Base-by-base conservation (phyloP, 1,140 invertebrate genomes). In the Meloidogyne hapla region DNA sequence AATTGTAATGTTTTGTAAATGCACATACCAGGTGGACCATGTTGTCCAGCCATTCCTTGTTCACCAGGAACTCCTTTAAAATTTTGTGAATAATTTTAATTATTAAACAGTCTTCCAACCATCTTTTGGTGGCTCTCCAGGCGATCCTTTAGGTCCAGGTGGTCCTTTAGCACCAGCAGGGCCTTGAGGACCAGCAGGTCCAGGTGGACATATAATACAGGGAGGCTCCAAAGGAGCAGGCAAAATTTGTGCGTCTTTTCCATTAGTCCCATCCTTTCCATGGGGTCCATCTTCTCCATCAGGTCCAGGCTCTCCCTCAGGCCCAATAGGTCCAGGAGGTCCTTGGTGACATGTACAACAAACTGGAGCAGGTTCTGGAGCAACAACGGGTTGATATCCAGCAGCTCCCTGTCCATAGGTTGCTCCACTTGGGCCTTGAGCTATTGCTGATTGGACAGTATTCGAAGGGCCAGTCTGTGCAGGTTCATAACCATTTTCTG, bases 291-390 rank as follows among this genome's bases (percentile, higher is more conserved):
- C 82, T n/a, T 84, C 75, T 70, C 84, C 84, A 63, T 77, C 67
- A 13, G 80, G 56, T 23, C 83, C 84, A 21, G 73, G 68, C 21
- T 67, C 69, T 84, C 80, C 84, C 61, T 87, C 85, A 40, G 85
- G 83, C 28, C 83, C 83, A 33, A 77, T 65, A n/a, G 83, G 79
- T 71, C 82, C 81, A n/a, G 81, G 81, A 26, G 83, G 79, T 63
- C 81, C 81, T 65, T 84, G 76, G 69, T 87, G 85, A 72, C 84
- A 86, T 40, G 84, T 87, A 71, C 84, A 85, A 81, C 84, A 87
- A n/a, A 85, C 77, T 48, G 83, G 84, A 13, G 85, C 80, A n/a
- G 84, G 83, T 67, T 86, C 85, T 25, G 85, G 75, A 38, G 83
- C 82, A 64, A 84, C 83, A 15, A 79, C 84, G 21, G 80, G 80